Percentiles rank a stretch among this genome's conserved stretches.
phyloP scores from a whole-genome alignment of 2,113 vertebrate genomes.

The Rutilus rutilus region DNA sequence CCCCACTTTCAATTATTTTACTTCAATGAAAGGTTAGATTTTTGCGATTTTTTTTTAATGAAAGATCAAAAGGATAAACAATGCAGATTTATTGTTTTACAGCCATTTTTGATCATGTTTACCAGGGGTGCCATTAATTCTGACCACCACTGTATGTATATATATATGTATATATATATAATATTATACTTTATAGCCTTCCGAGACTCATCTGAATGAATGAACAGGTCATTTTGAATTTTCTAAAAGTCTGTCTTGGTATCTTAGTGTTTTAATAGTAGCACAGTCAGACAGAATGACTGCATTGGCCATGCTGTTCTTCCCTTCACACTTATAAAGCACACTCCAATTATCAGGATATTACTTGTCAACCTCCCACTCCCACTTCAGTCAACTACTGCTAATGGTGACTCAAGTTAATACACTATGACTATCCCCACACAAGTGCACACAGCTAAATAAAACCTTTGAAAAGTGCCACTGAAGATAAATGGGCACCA shows the following conservation, averaged over 20 bases:
- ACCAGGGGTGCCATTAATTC: too few species aligned
- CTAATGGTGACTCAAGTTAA: constrained; percentile 25
- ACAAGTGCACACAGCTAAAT: neutral
- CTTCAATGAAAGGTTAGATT: too few species aligned
- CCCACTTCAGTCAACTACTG: neutral
- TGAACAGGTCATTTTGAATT: neutral
- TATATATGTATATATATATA: too few species aligned
- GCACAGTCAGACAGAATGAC: neutral
- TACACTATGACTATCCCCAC: neutral
- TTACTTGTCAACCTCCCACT: neutral
- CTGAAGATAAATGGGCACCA: constrained; percentile 22
- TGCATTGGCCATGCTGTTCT: neutral
- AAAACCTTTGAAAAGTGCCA: constrained; percentile 27
- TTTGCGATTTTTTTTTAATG: too few species aligned
- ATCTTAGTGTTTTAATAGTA: neutral
- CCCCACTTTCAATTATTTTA: too few species aligned
- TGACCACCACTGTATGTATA: too few species aligned
- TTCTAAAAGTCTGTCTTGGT: neutral
- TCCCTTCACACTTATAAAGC: constrained; percentile 34
- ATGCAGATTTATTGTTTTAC: too few species aligned
- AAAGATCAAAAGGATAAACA: too few species aligned
- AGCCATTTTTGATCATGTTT: too few species aligned
- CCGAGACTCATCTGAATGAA: neutral
- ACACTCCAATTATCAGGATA: constrained; percentile 43
- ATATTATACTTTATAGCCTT: too few species aligned